Percentiles rank a stretch among this genome's conserved stretches.
These are phyloP conservation scores for Sceloporus tristichus DNA, from an alignment of 2,113 vertebrate species.

Conservation along the genomic window DNA sequence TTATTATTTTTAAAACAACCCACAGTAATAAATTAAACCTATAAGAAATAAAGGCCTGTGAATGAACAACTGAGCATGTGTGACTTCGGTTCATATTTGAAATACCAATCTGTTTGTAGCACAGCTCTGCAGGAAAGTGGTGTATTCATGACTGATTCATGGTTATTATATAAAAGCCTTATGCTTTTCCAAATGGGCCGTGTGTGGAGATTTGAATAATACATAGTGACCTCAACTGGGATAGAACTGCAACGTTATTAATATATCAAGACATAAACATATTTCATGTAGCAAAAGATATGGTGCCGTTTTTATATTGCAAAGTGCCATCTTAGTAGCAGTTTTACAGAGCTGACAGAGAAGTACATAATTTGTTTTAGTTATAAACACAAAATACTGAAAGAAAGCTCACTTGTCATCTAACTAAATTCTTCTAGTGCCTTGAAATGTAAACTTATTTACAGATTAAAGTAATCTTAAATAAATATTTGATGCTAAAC, in stretches of 20 bases:
- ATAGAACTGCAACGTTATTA: slow-evolving; percentile 47
- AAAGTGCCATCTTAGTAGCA: slow-evolving; percentile 44
- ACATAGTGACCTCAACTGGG: slow-evolving; percentile 25
- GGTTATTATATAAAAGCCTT: slow-evolving; percentile 24
- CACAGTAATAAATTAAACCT: slow-evolving; percentile 8
- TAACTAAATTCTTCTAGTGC: slow-evolving; percentile 30
- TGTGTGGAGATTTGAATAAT: slow-evolving; percentile 52
- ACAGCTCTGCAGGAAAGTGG: neutral
- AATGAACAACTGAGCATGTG: neutral
- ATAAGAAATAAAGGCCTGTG: neutral
- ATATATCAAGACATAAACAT: slow-evolving; percentile 26
- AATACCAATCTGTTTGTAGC: neutral
- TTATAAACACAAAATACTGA: slow-evolving; percentile 40
- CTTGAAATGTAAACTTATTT: slow-evolving; percentile 60
- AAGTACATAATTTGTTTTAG: slow-evolving; percentile 2
- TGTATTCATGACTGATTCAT: slow-evolving; percentile 40
- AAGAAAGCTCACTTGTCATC: slow-evolving; percentile 5
- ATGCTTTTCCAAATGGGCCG: slow-evolving; percentile 39
- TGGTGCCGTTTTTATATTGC: neutral
- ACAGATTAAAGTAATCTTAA: slow-evolving; percentile 53
- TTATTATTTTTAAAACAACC: neutral
- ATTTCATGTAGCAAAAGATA: slow-evolving; percentile 28
- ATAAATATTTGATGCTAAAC: slow-evolving; percentile 62
- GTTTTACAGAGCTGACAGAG: slow-evolving; percentile 36
- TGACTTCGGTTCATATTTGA: slow-evolving; percentile 4